Evolutionary conservation across 2,797 vertebrate species (phyloP).

Genomic region (Strix occidentalis): DNA sequence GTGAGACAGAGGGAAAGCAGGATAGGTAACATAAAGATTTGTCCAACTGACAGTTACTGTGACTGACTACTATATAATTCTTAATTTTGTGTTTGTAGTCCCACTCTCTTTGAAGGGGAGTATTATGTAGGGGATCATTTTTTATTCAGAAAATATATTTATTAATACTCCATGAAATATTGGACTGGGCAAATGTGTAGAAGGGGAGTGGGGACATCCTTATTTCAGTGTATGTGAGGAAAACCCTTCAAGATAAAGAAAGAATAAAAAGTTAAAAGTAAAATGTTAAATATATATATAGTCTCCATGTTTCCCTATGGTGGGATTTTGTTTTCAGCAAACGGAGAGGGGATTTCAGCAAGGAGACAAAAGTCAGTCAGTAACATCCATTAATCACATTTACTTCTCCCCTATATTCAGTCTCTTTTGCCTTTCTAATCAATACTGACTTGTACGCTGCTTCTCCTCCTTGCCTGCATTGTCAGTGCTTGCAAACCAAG

Average conservation of each 20-base stretch:
- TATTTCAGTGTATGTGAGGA: neutral
- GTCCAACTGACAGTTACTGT: no score
- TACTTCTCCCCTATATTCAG: fast-evolving
- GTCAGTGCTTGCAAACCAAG: neutral
- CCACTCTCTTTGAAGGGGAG: neutral
- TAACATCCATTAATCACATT: neutral
- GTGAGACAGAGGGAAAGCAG: neutral
- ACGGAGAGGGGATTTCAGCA: neutral
- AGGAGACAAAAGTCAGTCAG: neutral
- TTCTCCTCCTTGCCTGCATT: neutral
- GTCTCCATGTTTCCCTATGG: neutral
- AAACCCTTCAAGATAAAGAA: neutral
- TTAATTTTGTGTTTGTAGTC: neutral
- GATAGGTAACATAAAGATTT: neutral
- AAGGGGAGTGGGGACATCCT: neutral
- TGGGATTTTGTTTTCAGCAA: neutral
- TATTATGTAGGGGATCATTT: fast-evolving
- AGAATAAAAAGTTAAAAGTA: neutral
- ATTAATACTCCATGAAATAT: neutral
- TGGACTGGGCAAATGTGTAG: neutral
- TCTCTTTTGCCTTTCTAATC: neutral
- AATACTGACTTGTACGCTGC: neutral
- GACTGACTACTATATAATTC: neutral
- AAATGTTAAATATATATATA: neutral
- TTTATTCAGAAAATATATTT: neutral